Percentiles rank a stretch among this genome's conserved stretches.
These are phyloP conservation scores for Patella depressa DNA, from an alignment of 2,888 invertebrate species.

Conservation along the genomic window DNA sequence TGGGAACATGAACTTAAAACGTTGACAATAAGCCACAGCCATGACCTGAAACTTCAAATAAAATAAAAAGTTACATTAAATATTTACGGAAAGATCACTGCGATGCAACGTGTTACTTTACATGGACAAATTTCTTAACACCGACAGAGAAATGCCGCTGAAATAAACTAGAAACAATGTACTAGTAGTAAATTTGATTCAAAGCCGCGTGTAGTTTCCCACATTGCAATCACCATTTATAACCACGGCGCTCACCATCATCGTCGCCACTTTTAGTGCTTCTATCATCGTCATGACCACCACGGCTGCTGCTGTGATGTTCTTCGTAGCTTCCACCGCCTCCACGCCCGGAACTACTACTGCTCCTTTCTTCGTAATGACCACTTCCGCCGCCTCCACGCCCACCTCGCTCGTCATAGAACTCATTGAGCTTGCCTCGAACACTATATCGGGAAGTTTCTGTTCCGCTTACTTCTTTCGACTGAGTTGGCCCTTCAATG, in stretches of 20 bases:
- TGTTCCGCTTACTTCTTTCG: background rate
- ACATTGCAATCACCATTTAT: background rate
- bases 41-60: too few relatives aligned
- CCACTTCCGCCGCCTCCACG: background rate
- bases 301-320: constrained; percentile 4
- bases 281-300: background rate
- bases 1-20: too few relatives aligned
- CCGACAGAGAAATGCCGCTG: too few relatives aligned
- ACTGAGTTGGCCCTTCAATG: background rate
- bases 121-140: too few relatives aligned
- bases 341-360: background rate
- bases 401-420: background rate
- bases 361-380: background rate
- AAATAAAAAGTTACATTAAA: too few relatives aligned
- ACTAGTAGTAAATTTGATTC: too few relatives aligned
- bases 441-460: background rate
- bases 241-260: background rate
- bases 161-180: too few relatives aligned
- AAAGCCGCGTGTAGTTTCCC: too few relatives aligned
- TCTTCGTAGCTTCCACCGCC: background rate
- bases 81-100: too few relatives aligned
- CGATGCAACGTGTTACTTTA: too few relatives aligned
- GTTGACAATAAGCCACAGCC: too few relatives aligned
- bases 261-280: background rate
- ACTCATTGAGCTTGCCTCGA: background rate